Percentiles rank a stretch among this genome's conserved stretches.
Conservation (phyloP, 2,113 vertebrate genomes). For the Phylloscopus whistleri region DNA sequence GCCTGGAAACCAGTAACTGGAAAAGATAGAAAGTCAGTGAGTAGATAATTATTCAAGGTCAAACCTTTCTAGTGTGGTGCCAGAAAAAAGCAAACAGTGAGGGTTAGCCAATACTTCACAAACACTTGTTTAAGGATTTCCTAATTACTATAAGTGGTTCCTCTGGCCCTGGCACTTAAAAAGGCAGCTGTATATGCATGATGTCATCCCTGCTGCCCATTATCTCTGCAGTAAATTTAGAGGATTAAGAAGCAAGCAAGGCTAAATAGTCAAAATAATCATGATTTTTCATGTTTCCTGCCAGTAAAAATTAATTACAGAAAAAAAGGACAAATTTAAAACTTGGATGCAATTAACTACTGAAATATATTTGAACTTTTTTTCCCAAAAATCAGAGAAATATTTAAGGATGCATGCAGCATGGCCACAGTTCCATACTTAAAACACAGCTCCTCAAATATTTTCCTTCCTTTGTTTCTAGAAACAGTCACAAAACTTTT, state of each 20-base stretch:
- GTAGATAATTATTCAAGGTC: constrained; percentile 95
- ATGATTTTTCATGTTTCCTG: constrained; percentile 28
- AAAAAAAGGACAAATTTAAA: not conserved
- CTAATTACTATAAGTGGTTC: constrained; percentile 99
- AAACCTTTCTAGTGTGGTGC: constrained; percentile 87
- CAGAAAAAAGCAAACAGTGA: constrained; percentile 84
- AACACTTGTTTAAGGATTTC: constrained; percentile 99
- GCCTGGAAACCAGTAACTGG: constrained; percentile 75
- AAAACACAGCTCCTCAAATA: not conserved
- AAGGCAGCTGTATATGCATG: constrained; percentile 82
- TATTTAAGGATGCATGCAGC: not conserved
- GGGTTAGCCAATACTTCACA: constrained; percentile 91
- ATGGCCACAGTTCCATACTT: not conserved
- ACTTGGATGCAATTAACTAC: not conserved
- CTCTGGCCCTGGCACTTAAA: constrained; percentile 89
- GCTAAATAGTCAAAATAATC: constrained; percentile 69
- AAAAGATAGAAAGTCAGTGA: constrained; percentile 84
- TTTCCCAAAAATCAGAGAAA: not conserved
- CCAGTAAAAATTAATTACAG: not conserved
- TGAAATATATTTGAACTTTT: not conserved
- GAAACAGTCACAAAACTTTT: not conserved
- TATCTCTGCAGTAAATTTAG: constrained; percentile 76
- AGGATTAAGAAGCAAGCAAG: constrained; percentile 62
- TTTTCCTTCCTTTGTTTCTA: not conserved
- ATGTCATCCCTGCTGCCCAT: constrained; percentile 83